These are phyloP conservation scores for Drosophila lacteicornis DNA, from an alignment of 1,140 invertebrate species.

Conservation along the genomic window DNA sequence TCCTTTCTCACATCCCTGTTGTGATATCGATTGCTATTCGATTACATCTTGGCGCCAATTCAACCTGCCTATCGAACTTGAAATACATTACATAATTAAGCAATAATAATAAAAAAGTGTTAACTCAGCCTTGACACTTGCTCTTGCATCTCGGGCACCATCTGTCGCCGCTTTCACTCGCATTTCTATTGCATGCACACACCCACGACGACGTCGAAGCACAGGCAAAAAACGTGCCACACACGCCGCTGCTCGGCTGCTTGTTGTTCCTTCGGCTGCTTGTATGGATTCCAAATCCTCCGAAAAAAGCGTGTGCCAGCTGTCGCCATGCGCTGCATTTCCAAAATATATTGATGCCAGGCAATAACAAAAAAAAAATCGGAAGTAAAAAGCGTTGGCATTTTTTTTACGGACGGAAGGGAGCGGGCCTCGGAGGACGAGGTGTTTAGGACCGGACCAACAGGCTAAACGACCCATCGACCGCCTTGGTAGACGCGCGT, in stretches of 20 bases:
- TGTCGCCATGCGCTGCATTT: conserved; percentile 61
- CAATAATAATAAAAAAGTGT: neutral
- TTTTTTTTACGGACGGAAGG: conserved; percentile 16
- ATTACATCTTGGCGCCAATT: neutral
- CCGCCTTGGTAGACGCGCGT: conserved; percentile 68
- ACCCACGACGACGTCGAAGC: conserved; percentile 10
- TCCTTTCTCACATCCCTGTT: too few relatives aligned
- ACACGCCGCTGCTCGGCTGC: conserved; percentile 52
- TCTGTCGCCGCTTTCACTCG: conserved; percentile 51
- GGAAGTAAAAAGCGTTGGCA: conserved; percentile 68
- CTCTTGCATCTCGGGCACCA: conserved; percentile 33
- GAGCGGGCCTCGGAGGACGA: conserved; percentile 12
- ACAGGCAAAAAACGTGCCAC: conserved; percentile 48
- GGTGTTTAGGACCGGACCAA: conserved; percentile 71
- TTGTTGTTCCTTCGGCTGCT: conserved; percentile 46
- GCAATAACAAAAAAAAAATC: conserved; percentile 55
- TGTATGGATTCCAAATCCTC: conserved; percentile 79
- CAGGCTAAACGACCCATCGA: conserved; percentile 38
- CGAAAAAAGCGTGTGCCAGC: conserved; percentile 75
- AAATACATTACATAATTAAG: neutral
- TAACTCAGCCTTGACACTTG: conserved; percentile 21
- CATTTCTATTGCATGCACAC: conserved; percentile 49
- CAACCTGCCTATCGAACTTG: neutral
- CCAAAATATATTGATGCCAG: conserved; percentile 57
- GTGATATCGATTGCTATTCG: neutral